Evolutionary conservation across 2,113 vertebrate species (phyloP).

Genomic region (Thalassoma bifasciatum): DNA sequence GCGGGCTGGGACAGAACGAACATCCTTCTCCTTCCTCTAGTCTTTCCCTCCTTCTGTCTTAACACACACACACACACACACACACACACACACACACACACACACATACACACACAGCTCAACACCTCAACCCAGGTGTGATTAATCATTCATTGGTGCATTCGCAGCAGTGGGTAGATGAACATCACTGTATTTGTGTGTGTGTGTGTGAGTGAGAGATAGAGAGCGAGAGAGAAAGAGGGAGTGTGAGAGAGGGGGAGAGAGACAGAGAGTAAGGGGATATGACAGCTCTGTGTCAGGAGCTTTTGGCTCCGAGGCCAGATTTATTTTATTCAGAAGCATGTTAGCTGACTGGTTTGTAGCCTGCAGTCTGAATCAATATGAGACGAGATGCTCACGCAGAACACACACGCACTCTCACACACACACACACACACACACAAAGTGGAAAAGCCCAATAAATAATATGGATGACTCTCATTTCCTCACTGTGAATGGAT

Average conservation of each 20-base stretch:
- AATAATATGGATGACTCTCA: slow-evolving; percentile 64
- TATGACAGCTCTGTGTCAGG: slow-evolving; percentile 70
- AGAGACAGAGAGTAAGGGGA: slow-evolving; percentile 40
- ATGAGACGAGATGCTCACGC: slow-evolving; percentile 40
- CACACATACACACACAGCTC: slow-evolving; percentile 8
- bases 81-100: slow-evolving; percentile 22
- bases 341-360: slow-evolving; percentile 65
- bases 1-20: slow-evolving; percentile 22
- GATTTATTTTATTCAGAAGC: slow-evolving; percentile 72
- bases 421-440: slow-evolving; percentile 13
- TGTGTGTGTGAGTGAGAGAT: slow-evolving; percentile 6
- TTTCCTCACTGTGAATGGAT: slow-evolving; percentile 47
- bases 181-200: slow-evolving; percentile 11
- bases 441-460: slow-evolving; percentile 20
- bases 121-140: slow-evolving; percentile 34
- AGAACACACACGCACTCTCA: slow-evolving; percentile 23
- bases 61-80: slow-evolving; percentile 7
- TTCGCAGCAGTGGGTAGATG: slow-evolving; percentile 24
- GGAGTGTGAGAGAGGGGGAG: slow-evolving; percentile 31
- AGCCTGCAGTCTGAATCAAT: slow-evolving; percentile 66
- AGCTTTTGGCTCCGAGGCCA: slow-evolving; percentile 58
- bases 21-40: slow-evolving; percentile 6
- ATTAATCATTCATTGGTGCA: slow-evolving; percentile 52
- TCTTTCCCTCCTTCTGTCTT: neutral
- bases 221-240: slow-evolving; percentile 2